Base-by-base conservation (phyloP, 2,888 invertebrate genomes). In the Leptinotarsa juncta region DNA sequence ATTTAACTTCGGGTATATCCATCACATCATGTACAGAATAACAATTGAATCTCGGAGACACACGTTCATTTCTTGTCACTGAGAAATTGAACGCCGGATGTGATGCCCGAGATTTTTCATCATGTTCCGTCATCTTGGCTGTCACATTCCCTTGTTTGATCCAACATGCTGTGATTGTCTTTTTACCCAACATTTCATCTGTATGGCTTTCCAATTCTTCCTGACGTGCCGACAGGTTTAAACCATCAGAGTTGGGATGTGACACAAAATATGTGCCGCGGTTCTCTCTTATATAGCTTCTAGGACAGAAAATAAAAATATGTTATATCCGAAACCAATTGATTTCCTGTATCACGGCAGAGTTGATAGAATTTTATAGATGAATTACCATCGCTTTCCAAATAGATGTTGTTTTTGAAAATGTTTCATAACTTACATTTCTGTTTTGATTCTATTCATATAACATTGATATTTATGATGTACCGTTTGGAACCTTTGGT, bases 11-110 rank as follows among this genome's bases (percentile, higher is more conserved):
- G 32, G 68, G 16, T 26, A 42, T 68, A 55, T 68, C 55, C 55
- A 55, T 53, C 42, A 20, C 18, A n/a, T 55, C 53, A 26, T 48
- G 53, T 18, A 10, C 32, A 42, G 68, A 68, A 68, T 68, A 68
- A 42, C 68, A 68, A 68, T 68, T 42, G 68, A n/a, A 7, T 18
- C 16, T 42, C 53, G 15, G 55, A 50, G 42, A 70, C 53, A 69
- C 75, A 75, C 75, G 75, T 72, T 57, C 72, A 60, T 50, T 67
- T 72, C 70, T 60, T 75, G 75, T 75, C 70, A 55, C 69, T 51
- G 75, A 72, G 72, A 75, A 75, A 75, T 72, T 72, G 70, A 70
- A 75, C 66, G 55, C 32, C 72, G 66, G 65, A 20, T 57, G 51
- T 74, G 69, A 55, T 50, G 60, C 71, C 70, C n/a, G 69, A 70